Percentiles rank a stretch among this genome's conserved stretches.
phyloP scores from a whole-genome alignment of 2,113 vertebrate species.

The Leptodactylus fuscus region DNA sequence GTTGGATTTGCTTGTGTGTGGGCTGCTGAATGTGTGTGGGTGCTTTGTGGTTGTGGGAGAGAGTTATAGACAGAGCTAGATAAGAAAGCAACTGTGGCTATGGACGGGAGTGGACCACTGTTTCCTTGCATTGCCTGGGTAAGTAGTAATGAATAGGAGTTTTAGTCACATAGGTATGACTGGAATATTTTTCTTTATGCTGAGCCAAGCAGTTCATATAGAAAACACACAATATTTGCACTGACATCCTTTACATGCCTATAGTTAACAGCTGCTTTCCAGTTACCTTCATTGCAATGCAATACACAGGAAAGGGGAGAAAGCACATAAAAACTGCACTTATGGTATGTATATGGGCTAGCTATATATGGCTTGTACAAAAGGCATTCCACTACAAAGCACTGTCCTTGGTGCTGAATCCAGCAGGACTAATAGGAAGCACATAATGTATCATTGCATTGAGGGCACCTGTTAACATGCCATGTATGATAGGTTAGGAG shows the following conservation, averaged over 20 bases:
- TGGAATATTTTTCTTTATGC: neutral
- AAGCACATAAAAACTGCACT: too few relatives aligned
- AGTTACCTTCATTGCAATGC: neutral
- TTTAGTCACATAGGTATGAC: neutral
- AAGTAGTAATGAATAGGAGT: neutral
- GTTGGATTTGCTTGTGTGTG: slow-evolving; percentile 8
- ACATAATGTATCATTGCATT: neutral
- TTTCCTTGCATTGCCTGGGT: slow-evolving; percentile 5
- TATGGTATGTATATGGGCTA: too few relatives aligned
- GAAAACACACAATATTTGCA: neutral
- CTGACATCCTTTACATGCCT: neutral
- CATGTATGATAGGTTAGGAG: neutral
- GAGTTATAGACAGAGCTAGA: slow-evolving; percentile 35
- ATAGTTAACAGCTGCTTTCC: neutral
- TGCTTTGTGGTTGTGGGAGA: slow-evolving; percentile 21
- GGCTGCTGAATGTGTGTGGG: slow-evolving; percentile 17
- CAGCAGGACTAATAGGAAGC: neutral
- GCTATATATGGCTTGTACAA: too few relatives aligned
- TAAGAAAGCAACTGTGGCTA: slow-evolving; percentile 26
- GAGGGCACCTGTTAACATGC: neutral
- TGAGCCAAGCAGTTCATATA: neutral
- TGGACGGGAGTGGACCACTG: neutral
- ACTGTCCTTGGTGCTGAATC: neutral
- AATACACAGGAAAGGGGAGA: too few relatives aligned
- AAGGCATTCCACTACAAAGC: too few relatives aligned